These are phyloP conservation scores for Harpagoxenus sublaevis DNA, from an alignment of 2,888 invertebrate species.

Conservation along the genomic window DNA sequence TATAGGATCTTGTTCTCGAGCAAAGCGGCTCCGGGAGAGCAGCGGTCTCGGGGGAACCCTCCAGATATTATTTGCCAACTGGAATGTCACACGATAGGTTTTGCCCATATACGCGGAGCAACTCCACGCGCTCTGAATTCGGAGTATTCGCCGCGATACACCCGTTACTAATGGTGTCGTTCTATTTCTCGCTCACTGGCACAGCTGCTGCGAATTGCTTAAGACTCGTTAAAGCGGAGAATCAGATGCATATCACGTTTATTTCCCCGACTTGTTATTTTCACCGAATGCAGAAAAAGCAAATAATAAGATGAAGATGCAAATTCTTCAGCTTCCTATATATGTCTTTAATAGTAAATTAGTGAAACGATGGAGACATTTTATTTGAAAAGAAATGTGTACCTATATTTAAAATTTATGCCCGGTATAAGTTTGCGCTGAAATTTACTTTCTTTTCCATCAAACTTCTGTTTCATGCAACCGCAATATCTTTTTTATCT, in stretches of 20 bases:
- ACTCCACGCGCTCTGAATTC: constrained; percentile 6
- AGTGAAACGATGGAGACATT: neutral
- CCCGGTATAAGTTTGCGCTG: neutral
- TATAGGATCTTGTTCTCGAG: constrained; percentile 14
- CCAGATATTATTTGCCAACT: constrained; percentile 31
- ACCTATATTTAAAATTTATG: neutral
- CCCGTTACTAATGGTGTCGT: neutral
- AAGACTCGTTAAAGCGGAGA: neutral
- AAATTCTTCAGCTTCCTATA: neutral
- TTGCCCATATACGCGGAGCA: constrained; percentile 6
- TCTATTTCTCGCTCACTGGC: constrained; percentile 3
- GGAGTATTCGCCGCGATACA: neutral
- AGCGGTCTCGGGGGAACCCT: neutral
- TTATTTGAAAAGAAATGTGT: neutral
- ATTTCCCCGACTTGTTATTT: neutral
- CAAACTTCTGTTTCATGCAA: neutral
- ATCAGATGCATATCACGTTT: neutral
- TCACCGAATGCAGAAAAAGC: neutral
- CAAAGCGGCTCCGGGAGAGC: neutral
- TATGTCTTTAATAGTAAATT: neutral
- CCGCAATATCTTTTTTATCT: neutral
- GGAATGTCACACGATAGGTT: constrained; percentile 41
- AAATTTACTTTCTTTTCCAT: neutral
- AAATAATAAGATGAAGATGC: neutral
- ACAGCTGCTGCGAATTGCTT: neutral